Conservation (phyloP, 2,888 invertebrate species). For the Trissoscelio sp. region DNA sequence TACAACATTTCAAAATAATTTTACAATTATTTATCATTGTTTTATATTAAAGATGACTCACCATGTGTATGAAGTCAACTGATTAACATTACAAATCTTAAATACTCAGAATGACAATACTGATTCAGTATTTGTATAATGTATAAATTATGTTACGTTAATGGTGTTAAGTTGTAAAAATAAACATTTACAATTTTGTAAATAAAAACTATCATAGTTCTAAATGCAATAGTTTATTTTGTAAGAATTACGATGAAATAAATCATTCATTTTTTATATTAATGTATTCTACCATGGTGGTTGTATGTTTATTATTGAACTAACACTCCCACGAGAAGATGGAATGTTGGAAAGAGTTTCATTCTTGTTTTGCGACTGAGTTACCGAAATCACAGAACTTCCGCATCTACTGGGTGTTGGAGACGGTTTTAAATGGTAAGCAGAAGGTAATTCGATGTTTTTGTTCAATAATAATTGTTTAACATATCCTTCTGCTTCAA, state of each 20-base stretch:
- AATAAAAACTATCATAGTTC: no score
- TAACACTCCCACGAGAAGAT: conserved; percentile 74
- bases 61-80: no score
- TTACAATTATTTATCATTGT: no score
- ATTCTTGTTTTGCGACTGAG: conserved; percentile 53
- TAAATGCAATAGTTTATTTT: neutral
- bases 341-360: conserved; percentile 66
- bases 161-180: no score
- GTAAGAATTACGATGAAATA: no score
- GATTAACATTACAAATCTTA: no score
- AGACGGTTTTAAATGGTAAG: conserved; percentile 72
- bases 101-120: no score
- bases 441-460: conserved; percentile 78
- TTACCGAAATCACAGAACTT: conserved; percentile 68
- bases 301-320: conserved; percentile 74
- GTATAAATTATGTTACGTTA: no score
- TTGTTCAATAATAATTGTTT: conserved; percentile 80
- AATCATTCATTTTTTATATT: neutral
- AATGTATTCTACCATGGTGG: conserved; percentile 43
- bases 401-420: conserved; percentile 72
- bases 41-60: no score
- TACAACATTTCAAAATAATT: no score
- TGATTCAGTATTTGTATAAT: no score
- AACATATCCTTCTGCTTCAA: conserved; percentile 82
- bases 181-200: no score